Percentiles rank a stretch among this genome's conserved stretches.
phyloP scores from a whole-genome alignment of 2,797 vertebrate genomes.

The Sphenodon punctatus region DNA sequence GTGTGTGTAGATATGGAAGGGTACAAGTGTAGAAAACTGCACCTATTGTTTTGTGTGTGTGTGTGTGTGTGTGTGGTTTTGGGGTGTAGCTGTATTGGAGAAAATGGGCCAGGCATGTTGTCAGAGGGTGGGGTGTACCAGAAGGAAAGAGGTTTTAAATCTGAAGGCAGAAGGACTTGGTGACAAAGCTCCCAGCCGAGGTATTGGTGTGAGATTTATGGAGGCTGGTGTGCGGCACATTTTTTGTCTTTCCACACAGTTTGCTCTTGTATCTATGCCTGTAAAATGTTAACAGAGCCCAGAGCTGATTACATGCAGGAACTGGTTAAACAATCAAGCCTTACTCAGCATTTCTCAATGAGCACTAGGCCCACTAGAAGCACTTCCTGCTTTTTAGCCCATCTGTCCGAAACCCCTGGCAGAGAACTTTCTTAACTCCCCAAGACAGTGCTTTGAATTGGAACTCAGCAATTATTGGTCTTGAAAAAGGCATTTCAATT shows the following conservation, averaged over 20 bases:
- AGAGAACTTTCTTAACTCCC: neutral
- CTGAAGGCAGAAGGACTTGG: neutral
- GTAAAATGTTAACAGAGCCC: neutral
- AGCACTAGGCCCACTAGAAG: conserved; percentile 21
- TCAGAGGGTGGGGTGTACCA: neutral
- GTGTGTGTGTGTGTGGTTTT: too few species aligned
- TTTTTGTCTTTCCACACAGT: accelerated
- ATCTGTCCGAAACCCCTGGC: neutral
- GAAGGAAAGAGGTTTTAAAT: neutral
- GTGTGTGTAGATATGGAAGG: neutral
- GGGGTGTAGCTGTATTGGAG: too few species aligned
- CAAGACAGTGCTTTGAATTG: neutral
- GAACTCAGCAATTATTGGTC: neutral
- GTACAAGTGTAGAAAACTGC: too few species aligned
- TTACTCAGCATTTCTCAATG: conserved; percentile 62
- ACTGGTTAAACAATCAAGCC: neutral
- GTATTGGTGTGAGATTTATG: neutral
- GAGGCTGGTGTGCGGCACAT: neutral
- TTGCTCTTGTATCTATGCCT: neutral
- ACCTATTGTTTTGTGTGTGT: too few species aligned
- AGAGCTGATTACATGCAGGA: neutral
- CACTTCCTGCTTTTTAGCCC: neutral
- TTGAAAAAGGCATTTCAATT: neutral
- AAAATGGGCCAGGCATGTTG: accelerated
- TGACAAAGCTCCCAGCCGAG: neutral